Conservation (phyloP, 1,140 invertebrate species). For the Rhopalosiphum maidis region DNA sequence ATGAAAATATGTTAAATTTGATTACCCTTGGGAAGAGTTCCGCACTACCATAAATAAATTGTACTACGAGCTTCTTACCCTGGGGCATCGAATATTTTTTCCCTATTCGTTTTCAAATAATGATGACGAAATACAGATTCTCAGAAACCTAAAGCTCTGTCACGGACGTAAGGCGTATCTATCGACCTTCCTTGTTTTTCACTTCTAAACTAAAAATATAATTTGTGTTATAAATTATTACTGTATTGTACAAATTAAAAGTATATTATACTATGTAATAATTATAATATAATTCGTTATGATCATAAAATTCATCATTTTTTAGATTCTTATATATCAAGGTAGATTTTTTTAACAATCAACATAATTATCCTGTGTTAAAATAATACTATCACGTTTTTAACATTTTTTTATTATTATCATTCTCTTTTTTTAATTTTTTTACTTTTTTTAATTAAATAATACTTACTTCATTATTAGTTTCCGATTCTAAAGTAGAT, state of each 20-base stretch:
- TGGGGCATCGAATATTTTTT: constrained; percentile 51
- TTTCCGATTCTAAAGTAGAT: not conserved
- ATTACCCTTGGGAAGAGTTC: constrained; percentile 53
- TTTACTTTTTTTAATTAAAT: not conserved
- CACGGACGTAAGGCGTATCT: not conserved
- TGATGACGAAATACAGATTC: constrained; percentile 33
- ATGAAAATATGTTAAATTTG: constrained; percentile 54
- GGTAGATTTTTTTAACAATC: not conserved
- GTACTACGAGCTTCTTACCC: constrained; percentile 22
- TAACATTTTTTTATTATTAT: not conserved
- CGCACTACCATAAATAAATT: constrained; percentile 42
- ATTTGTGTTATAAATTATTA: not conserved
- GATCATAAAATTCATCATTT: not conserved
- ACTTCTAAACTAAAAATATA: not conserved
- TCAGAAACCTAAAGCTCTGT: not conserved
- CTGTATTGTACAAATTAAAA: no score
- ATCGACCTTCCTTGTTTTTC: not conserved
- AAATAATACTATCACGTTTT: not conserved
- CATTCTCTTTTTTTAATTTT: not conserved
- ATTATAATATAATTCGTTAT: not conserved
- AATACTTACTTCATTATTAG: not conserved
- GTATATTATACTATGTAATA: not conserved
- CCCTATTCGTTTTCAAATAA: constrained; percentile 36
- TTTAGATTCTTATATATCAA: not conserved
- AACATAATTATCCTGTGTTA: not conserved